Conservation (phyloP, 2,888 invertebrate genomes). For the Physocephala rufipes region DNA sequence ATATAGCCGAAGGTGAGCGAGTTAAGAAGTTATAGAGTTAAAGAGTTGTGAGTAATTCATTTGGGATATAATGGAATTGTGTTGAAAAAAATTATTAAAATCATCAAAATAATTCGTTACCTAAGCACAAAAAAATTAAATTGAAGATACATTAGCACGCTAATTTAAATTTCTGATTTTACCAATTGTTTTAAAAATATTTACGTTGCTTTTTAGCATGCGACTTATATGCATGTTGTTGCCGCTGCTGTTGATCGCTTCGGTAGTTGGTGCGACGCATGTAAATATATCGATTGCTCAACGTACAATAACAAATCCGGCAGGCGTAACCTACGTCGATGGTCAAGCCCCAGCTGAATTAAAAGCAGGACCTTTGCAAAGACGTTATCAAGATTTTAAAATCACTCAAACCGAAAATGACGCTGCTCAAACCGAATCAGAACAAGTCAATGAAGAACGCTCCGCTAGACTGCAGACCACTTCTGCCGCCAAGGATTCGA, state of each 20-base stretch:
- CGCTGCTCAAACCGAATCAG: slow-evolving; percentile 19
- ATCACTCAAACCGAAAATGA: slow-evolving; percentile 33
- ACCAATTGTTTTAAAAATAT: too few species aligned
- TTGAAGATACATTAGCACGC: neutral
- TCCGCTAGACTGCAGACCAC: slow-evolving; percentile 45
- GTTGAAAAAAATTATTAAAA: too few species aligned
- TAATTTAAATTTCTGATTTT: too few species aligned
- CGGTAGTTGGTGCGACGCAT: slow-evolving; percentile 54
- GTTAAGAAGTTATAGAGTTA: neutral
- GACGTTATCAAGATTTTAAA: slow-evolving; percentile 32
- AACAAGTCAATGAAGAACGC: slow-evolving; percentile 37
- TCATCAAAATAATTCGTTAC: too few species aligned
- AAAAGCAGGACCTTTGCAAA: slow-evolving; percentile 50
- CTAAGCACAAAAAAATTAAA: too few species aligned
- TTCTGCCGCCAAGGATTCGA: slow-evolving; percentile 32
- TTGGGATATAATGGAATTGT: too few species aligned
- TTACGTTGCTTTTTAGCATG: too few species aligned
- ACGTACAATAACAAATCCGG: slow-evolving; percentile 64
- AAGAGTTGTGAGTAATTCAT: neutral
- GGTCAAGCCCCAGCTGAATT: slow-evolving; percentile 59
- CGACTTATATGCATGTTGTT: too few species aligned
- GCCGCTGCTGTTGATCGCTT: slow-evolving; percentile 50
- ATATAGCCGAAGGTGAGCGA: slow-evolving; percentile 16
- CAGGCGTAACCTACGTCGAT: slow-evolving; percentile 68
- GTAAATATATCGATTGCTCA: slow-evolving; percentile 59